Evolutionary conservation across 2,888 invertebrate species (phyloP), one percentile per base, ranked within the genome.

Genomic region (Calliopum simillimum): DNA sequence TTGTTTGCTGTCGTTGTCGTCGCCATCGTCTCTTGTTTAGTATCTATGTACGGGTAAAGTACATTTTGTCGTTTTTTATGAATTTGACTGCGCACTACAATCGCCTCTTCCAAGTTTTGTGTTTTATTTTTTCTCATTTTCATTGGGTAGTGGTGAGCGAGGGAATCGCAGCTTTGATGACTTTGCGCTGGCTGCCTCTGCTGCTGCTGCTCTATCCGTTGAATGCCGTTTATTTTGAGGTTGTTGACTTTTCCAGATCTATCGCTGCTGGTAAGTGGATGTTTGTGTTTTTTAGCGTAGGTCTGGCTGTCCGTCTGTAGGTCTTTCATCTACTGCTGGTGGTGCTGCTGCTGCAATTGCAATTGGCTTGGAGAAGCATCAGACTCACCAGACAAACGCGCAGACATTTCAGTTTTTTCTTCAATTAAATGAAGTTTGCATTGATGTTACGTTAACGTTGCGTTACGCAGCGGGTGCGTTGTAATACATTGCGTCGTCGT

Each of bases 201-300:
- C 19, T 55, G 63, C 19, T 14, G 51, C 16, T 64, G 13, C 21
- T 65, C 43, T 44, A 53, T 21, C 55, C 41, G 65, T 53, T 43
- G 65, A 41, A 53, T 53, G 65, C 65, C 51, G 65, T 65, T 55
- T n/a, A n/a, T n/a, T 65, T 33, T 44, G 33, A 43, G 65, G 65
- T 65, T 46, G 55, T 55, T 65, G 65, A 65, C 65, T 65, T 63
- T 19, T 55, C n/a, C n/a, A n/a, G n/a, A n/a, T n/a, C n/a, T n/a
- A n/a, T n/a, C n/a, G 53, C 63, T n/a, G n/a, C n/a, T n/a, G n/a
- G n/a, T n/a, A n/a, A n/a, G n/a, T n/a, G n/a, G n/a, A n/a, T n/a
- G n/a, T n/a, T 21, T 14, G 12, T 4, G 21, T 55, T 2, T 49
- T 46, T 23, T 16, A 33, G 49, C 33, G 14, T 8, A 43, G 2